A percentile compares a stretch with the other conserved stretches of the same genome.
phyloP scores from a whole-genome alignment of 2,113 vertebrate species.

The Grammatotria lemairii region DNA sequence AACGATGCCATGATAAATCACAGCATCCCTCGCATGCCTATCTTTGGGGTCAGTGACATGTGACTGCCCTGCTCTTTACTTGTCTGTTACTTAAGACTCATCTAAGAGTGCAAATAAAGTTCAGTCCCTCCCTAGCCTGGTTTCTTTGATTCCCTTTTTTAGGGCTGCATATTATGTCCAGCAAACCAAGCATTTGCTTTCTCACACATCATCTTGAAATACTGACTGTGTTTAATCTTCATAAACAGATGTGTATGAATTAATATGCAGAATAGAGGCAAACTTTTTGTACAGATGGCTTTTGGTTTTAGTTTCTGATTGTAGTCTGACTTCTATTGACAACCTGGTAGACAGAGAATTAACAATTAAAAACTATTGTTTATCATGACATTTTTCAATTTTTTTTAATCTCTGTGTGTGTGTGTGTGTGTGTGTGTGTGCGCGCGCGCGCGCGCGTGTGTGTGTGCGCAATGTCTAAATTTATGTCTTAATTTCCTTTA shows the following conservation, averaged over 20 bases:
- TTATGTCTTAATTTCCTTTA: neutral
- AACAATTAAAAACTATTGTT: neutral
- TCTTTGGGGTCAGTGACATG: neutral
- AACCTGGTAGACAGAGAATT: neutral
- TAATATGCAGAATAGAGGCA: neutral
- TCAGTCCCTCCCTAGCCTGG: neutral
- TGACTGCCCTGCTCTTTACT: neutral
- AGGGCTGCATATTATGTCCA: neutral
- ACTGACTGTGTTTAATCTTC: neutral
- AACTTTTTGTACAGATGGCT: neutral
- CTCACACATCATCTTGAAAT: neutral
- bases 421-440: too few species aligned
- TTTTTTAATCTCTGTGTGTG: neutral
- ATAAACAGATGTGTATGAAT: neutral
- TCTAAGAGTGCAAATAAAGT: neutral
- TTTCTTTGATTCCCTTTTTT: neutral
- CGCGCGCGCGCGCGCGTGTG: too few species aligned
- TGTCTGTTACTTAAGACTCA: neutral
- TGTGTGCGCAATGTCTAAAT: accelerated
- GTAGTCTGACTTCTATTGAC: neutral
- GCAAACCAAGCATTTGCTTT: neutral
- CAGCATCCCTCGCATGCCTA: neutral
- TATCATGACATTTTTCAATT: neutral
- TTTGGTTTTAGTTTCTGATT: neutral
- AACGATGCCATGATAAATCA: constrained; percentile 5